Evolutionary conservation across 2,113 vertebrate species (phyloP).

Genomic region (Scomber japonicus): DNA sequence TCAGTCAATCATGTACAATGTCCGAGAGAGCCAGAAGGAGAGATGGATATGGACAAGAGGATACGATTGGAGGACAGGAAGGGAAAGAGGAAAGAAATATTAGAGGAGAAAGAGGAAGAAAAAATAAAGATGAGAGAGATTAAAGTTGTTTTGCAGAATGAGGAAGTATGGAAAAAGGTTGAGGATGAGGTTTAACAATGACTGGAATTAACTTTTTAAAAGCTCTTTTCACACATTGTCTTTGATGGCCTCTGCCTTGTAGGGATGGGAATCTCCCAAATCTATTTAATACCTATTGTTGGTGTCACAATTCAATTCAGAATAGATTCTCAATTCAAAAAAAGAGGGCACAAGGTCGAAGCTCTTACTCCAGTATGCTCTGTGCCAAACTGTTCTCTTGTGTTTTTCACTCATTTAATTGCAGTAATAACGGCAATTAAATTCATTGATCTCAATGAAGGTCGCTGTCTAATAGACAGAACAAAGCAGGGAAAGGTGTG

Average conservation of each 20-base stretch:
- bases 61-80: neutral
- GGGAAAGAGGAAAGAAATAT: neutral
- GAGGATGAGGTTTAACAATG: neutral
- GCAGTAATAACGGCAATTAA: too few species aligned
- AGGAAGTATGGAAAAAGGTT: neutral
- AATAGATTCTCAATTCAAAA: too few species aligned
- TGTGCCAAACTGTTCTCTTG: too few species aligned
- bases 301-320: too few species aligned
- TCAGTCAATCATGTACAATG: constrained; percentile 54
- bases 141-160: neutral
- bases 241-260: neutral
- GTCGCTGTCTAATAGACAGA: too few species aligned
- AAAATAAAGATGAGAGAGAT: neutral
- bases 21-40: constrained; percentile 27
- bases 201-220: neutral
- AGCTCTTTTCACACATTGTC: neutral
- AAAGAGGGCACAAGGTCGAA: too few species aligned
- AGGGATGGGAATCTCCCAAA: too few species aligned
- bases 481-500: too few species aligned
- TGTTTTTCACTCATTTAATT: too few species aligned
- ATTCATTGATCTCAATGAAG: too few species aligned
- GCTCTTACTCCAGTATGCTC: too few species aligned
- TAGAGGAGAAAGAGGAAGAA: neutral
- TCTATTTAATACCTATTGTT: too few species aligned
- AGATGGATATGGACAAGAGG: neutral